phyloP scores from a whole-genome alignment of 1,140 invertebrate genomes.

The Aphaenogaster rudis region DNA sequence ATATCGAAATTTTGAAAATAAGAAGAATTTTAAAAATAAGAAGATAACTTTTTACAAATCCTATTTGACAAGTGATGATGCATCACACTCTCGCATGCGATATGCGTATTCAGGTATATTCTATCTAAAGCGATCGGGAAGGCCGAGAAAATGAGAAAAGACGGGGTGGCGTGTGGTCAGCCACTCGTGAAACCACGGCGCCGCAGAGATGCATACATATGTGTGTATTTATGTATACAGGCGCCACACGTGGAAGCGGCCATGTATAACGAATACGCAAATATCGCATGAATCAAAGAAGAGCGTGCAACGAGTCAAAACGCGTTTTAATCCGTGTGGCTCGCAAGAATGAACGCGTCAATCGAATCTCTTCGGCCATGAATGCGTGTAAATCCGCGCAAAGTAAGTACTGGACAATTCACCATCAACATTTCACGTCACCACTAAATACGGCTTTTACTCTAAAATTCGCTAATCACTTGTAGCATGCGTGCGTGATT shows the following conservation, averaged over 20 bases:
- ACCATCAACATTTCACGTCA: neutral
- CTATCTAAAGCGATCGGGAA: conserved; percentile 5
- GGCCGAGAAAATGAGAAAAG: conserved; percentile 17
- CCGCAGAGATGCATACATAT: neutral
- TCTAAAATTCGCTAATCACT: neutral
- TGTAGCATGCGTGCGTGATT: neutral
- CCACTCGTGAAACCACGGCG: conserved; percentile 32
- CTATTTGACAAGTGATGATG: neutral
- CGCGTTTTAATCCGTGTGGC: conserved; percentile 12
- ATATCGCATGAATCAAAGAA: conserved; percentile 27
- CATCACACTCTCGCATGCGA: neutral
- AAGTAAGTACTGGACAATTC: neutral
- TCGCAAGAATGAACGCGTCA: conserved; percentile 3
- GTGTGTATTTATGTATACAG: neutral
- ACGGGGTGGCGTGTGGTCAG: neutral
- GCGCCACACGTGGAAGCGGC: neutral
- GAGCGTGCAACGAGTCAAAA: conserved; percentile 24
- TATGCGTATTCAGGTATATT: neutral
- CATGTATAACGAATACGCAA: neutral
- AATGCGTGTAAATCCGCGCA: neutral
- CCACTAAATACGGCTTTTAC: neutral
- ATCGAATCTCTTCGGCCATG: neutral
- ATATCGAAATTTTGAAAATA: conserved; percentile 1
- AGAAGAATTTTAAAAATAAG: neutral
- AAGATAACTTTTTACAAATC: neutral